Conservation (phyloP, 2,113 vertebrate genomes). For the Axis porcinus region DNA sequence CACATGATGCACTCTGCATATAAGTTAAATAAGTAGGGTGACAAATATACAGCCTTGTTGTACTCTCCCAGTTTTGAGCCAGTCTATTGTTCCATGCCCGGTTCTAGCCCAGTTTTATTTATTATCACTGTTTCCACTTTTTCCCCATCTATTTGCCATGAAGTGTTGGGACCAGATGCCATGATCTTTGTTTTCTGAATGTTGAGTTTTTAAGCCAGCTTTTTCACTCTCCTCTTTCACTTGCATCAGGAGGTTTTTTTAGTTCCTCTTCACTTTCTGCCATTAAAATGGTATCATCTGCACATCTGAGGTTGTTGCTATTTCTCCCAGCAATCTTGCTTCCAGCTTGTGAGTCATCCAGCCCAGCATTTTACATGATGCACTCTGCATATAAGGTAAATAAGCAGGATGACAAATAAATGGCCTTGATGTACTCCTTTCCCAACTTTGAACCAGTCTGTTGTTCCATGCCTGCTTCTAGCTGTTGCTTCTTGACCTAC, state of each 20-base stretch:
- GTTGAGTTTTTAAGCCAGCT: background rate
- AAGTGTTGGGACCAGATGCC: background rate
- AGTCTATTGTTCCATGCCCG: rapidly evolving
- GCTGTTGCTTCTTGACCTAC: background rate
- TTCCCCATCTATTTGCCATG: background rate
- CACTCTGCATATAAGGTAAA: background rate
- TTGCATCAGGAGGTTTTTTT: background rate
- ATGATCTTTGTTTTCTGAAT: background rate
- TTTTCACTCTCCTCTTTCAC: background rate
- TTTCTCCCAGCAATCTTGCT: background rate
- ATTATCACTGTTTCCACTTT: background rate
- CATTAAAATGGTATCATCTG: background rate
- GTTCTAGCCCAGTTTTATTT: background rate
- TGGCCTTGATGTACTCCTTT: background rate
- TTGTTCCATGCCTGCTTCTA: background rate
- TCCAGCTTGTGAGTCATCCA: background rate
- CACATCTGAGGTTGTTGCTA: background rate
- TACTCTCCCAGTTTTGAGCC: background rate
- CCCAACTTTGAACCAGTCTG: background rate
- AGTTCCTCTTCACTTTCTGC: background rate
- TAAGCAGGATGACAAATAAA: background rate
- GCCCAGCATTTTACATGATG: background rate
- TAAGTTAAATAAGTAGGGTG: background rate
- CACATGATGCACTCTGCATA: background rate
- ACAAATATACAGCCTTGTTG: background rate